phyloP scores from a whole-genome alignment of 2,113 vertebrate species.

The Gobio gobio region DNA sequence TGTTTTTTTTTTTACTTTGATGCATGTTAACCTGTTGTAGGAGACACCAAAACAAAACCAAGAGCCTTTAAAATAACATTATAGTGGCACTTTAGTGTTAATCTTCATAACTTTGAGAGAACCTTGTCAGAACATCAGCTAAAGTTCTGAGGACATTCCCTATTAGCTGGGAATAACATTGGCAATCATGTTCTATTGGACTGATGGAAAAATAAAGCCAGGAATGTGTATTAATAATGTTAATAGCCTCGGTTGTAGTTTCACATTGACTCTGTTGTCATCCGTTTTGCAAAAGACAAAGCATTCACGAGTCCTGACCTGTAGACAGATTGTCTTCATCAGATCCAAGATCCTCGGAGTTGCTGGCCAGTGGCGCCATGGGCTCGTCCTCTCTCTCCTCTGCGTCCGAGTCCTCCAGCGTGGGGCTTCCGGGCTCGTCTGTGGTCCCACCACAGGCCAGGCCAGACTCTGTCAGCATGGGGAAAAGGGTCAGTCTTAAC shows the following conservation, averaged over 20 bases:
- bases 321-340: conserved; percentile 70
- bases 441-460: conserved; percentile 67
- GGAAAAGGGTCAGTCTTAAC: not conserved
- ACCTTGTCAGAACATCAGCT: no score
- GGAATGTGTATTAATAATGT: not conserved
- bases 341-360: conserved; percentile 71
- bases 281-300: not conserved
- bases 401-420: conserved; percentile 66
- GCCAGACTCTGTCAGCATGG: conserved; percentile 65
- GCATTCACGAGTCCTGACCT: conserved; percentile 60
- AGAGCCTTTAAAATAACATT: no score
- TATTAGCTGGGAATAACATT: no score
- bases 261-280: not conserved
- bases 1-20: no score
- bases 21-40: no score
- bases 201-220: not conserved
- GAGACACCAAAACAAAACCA: no score
- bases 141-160: no score
- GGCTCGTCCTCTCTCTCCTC: conserved; percentile 73
- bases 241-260: not conserved
- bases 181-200: not conserved
- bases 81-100: no score
- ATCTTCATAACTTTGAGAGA: no score
- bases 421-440: conserved; percentile 68
- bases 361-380: conserved; percentile 68